A percentile compares a stretch with the other conserved stretches of the same genome.
phyloP scores from a whole-genome alignment of 2,888 invertebrate genomes.

The Drosophila anomelani region DNA sequence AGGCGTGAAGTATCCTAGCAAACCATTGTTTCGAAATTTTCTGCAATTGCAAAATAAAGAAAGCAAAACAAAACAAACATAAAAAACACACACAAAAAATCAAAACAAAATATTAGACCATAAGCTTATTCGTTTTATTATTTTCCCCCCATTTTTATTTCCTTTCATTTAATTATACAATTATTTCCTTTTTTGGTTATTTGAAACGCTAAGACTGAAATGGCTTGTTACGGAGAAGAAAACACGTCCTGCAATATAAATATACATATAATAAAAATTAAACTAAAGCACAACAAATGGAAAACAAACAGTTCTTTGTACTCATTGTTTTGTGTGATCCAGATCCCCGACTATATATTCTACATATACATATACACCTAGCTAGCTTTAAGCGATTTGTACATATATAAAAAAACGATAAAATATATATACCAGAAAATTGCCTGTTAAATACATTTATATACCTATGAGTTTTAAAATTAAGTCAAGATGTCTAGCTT shows the following conservation, averaged over 20 bases:
- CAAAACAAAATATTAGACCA: slow-evolving; percentile 45
- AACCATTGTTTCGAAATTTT: slow-evolving; percentile 80
- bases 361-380: slow-evolving; percentile 36
- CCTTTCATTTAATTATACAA: slow-evolving; percentile 34
- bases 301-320: slow-evolving; percentile 46
- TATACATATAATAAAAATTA: slow-evolving; percentile 46
- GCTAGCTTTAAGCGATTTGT: slow-evolving; percentile 46
- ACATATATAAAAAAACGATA: slow-evolving; percentile 35
- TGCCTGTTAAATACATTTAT: slow-evolving; percentile 82
- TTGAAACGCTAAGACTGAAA: slow-evolving; percentile 84
- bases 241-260: slow-evolving; percentile 70
- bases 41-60: slow-evolving; percentile 45
- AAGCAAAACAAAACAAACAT: slow-evolving; percentile 26
- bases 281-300: slow-evolving; percentile 39
- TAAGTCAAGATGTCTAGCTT: slow-evolving; percentile 56
- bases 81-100: slow-evolving; percentile 17
- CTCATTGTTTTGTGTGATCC: slow-evolving; percentile 61
- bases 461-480: slow-evolving; percentile 63
- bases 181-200: slow-evolving; percentile 67
- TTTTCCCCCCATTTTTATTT: slow-evolving; percentile 36
- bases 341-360: slow-evolving; percentile 51
- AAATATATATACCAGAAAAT: slow-evolving; percentile 72
- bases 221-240: slow-evolving; percentile 78
- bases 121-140: slow-evolving; percentile 56
- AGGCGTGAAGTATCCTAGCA: slow-evolving; percentile 71